These are phyloP conservation scores for Rhynchomys soricoides DNA, from an alignment of 2,113 vertebrate species.

Conservation along the genomic window DNA sequence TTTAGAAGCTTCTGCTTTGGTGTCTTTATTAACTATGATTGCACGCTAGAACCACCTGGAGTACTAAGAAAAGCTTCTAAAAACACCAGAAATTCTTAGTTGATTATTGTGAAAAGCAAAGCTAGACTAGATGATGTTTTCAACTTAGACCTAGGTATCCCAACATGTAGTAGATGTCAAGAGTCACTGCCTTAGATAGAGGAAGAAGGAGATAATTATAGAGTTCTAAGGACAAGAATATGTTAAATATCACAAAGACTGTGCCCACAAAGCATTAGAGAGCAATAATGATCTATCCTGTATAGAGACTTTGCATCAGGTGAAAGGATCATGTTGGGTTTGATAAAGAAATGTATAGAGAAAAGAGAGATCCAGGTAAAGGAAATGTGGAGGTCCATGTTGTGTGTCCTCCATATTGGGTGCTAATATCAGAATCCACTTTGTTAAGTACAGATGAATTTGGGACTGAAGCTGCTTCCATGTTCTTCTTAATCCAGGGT, in stretches of 20 bases:
- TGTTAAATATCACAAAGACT: neutral
- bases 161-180: neutral
- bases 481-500: constrained; percentile 63
- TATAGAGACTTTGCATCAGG: neutral
- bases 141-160: neutral
- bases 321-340: neutral
- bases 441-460: neutral
- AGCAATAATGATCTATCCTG: neutral
- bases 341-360: neutral
- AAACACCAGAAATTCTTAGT: constrained; percentile 1
- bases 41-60: neutral
- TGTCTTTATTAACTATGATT: neutral
- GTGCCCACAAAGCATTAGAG: neutral
- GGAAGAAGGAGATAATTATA: neutral
- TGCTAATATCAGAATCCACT: neutral
- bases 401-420: neutral
- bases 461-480: neutral
- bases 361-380: neutral
- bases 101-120: neutral
- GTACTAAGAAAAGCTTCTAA: neutral
- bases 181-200: neutral
- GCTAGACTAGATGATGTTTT: neutral
- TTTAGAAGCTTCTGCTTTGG: constrained; percentile 1
- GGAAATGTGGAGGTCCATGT: neutral
- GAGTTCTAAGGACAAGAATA: neutral